phyloP scores from a whole-genome alignment of 2,797 vertebrate species.

The Falco biarmicus region DNA sequence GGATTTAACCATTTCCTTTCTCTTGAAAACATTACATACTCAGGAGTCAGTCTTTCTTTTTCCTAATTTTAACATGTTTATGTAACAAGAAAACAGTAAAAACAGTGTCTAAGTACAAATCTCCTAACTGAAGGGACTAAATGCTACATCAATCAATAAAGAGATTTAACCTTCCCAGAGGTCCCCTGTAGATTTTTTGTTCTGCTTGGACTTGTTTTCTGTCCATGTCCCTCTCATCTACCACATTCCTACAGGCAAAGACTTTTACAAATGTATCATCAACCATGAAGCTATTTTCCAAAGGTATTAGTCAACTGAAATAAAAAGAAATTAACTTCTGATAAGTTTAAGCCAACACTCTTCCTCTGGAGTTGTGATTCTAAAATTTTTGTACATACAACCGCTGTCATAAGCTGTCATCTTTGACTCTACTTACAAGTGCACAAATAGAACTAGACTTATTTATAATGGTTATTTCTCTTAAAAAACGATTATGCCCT shows the following conservation, averaged over 20 bases:
- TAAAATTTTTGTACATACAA: neutral
- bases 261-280: conserved; percentile 1
- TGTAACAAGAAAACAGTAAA: neutral
- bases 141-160: neutral
- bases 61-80: neutral
- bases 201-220: conserved; percentile 34
- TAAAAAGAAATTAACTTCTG: neutral
- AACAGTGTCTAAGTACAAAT: neutral
- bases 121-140: neutral
- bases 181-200: neutral
- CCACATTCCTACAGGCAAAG: neutral
- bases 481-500: neutral
- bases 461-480: neutral
- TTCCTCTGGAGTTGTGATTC: neutral
- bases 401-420: neutral
- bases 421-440: neutral
- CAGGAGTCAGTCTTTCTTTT: neutral
- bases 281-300: neutral
- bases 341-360: neutral
- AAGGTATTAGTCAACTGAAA: conserved; percentile 10
- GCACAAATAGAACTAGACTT: neutral
- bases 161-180: neutral
- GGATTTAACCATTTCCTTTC: neutral
- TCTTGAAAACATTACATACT: neutral
- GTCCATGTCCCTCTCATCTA: neutral